Percentiles rank a stretch among this genome's conserved stretches.
These are phyloP conservation scores for Germaria angustata DNA, from an alignment of 2,888 invertebrate species.

Conservation along the genomic window DNA sequence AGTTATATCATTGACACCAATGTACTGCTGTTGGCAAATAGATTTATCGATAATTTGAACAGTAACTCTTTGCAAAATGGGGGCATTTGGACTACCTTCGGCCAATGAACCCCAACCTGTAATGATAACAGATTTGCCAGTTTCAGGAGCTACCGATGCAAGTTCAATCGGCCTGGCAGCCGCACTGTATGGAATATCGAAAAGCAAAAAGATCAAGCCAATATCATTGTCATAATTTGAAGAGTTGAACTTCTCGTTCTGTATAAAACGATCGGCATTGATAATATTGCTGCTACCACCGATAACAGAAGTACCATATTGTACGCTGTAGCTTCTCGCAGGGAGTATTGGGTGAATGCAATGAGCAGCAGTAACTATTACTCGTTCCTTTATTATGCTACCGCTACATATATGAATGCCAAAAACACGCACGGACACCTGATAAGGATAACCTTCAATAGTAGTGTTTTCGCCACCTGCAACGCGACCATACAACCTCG, in stretches of 20 bases:
- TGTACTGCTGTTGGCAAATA: conserved; percentile 70
- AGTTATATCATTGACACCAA: conserved; percentile 67
- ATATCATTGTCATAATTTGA: conserved; percentile 58
- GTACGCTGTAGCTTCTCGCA: conserved; percentile 27
- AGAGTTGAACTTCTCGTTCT: conserved; percentile 47
- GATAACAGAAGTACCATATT: conserved; percentile 53
- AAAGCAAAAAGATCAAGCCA: conserved; percentile 52
- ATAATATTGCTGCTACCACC: conserved; percentile 25
- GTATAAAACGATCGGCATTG: not conserved
- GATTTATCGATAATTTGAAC: conserved; percentile 70
- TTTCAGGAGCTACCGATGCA: conserved; percentile 78
- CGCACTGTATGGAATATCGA: conserved; percentile 36
- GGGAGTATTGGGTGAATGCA: conserved; percentile 60
- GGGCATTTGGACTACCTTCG: conserved; percentile 66
- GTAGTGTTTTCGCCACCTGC: conserved; percentile 64
- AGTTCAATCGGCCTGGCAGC: conserved; percentile 82
- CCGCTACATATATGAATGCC: conserved; percentile 71
- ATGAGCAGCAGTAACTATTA: conserved; percentile 74
- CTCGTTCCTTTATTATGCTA: conserved; percentile 70
- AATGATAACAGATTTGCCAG: conserved; percentile 68
- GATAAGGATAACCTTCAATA: conserved; percentile 58
- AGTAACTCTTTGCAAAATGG: conserved; percentile 71
- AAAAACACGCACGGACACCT: conserved; percentile 58
- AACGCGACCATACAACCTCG: conserved; percentile 62
- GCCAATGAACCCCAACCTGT: conserved; percentile 74